Conservation (phyloP, 2,888 invertebrate genomes). For the Bimastos eiseni region DNA sequence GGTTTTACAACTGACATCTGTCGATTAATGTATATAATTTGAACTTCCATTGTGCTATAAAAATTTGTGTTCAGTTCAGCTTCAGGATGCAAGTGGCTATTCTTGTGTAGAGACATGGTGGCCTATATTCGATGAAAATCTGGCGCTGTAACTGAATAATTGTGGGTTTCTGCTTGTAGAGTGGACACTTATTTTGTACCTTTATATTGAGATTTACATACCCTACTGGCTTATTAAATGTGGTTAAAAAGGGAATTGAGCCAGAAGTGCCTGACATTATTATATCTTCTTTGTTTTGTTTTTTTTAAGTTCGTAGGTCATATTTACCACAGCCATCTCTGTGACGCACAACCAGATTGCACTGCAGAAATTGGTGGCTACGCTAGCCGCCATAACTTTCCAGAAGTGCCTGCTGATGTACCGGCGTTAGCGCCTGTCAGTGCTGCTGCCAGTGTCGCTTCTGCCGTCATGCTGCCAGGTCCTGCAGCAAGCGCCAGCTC, state of each 20-base stretch:
- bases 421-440: slow-evolving; percentile 15
- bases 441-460: not conserved
- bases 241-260: not conserved
- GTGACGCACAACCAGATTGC: not conserved
- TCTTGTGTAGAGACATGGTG: not conserved
- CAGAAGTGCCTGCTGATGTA: not conserved
- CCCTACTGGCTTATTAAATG: not conserved
- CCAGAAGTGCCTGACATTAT: not conserved
- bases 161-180: not conserved
- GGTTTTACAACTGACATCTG: not conserved
- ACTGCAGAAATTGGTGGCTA: slow-evolving; percentile 25
- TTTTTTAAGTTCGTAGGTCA: not conserved
- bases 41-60: not conserved
- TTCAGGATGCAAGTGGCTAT: not conserved
- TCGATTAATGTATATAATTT: not conserved
- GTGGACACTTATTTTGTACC: not conserved
- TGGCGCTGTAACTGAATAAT: not conserved
- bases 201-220: not conserved
- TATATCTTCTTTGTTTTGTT: not conserved
- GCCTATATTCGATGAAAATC: not conserved
- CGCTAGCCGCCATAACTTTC: not conserved
- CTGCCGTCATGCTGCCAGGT: slow-evolving; percentile 28
- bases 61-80: not conserved
- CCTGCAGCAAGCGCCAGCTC: slow-evolving; percentile 35
- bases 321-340: slow-evolving; percentile 9